phyloP scores from a whole-genome alignment of 2,888 invertebrate genomes.

The Caenorhabditis japonica region DNA sequence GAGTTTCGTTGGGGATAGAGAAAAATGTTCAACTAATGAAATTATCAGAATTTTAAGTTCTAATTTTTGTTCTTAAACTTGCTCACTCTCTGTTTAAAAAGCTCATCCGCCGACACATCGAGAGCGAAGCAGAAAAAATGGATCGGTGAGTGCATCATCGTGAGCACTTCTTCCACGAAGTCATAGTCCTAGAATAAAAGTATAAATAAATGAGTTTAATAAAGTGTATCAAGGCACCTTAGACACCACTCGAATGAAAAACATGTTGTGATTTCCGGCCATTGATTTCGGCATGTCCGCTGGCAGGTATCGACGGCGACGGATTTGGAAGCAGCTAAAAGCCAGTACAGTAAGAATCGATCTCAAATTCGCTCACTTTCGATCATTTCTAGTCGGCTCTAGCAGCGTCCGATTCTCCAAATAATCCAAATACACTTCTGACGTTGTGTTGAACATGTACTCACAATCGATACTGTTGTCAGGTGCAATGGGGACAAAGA shows the following conservation, averaged over 20 bases:
- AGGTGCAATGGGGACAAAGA: constrained; percentile 48
- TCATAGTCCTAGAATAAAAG: constrained; percentile 52
- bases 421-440: constrained; percentile 32
- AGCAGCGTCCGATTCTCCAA: constrained; percentile 53
- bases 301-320: constrained; percentile 55
- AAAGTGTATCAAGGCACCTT: constrained; percentile 38
- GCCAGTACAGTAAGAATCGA: too few species aligned
- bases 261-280: constrained; percentile 57
- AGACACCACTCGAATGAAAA: constrained; percentile 55
- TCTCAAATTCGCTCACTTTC: constrained; percentile 16
- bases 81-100: constrained; percentile 50
- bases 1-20: too few species aligned
- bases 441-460: constrained; percentile 32
- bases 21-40: too few species aligned
- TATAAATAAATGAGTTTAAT: too few species aligned
- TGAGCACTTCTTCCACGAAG: constrained; percentile 57
- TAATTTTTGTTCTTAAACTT: too few species aligned
- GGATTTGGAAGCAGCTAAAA: constrained; percentile 59
- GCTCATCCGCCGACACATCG: constrained; percentile 30
- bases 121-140: constrained; percentile 60
- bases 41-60: too few species aligned
- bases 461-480: constrained; percentile 45
- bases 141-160: constrained; percentile 59
- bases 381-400: constrained; percentile 26
- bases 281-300: constrained; percentile 55